Evolutionary conservation across 2,888 invertebrate species (phyloP).

Genomic region (Nudaria mundana): DNA sequence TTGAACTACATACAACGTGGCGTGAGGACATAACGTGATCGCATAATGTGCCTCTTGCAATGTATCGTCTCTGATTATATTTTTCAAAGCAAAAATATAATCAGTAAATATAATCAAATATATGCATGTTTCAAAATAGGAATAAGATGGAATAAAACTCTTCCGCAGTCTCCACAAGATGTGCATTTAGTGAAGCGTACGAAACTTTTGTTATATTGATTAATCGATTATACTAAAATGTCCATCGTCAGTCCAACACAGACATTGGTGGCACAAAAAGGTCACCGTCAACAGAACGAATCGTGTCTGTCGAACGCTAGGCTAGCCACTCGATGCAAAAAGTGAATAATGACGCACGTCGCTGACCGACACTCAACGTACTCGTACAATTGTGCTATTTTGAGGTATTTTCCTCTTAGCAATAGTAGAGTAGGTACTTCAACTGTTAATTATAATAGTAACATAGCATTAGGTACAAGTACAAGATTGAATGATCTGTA

Average conservation of each 20-base stretch:
- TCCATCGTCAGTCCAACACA: constrained; percentile 56
- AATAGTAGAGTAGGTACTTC: constrained; percentile 55
- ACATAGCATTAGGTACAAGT: constrained; percentile 37
- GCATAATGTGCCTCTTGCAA: constrained; percentile 18
- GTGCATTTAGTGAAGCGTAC: constrained; percentile 26
- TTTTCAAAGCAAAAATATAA: too few relatives aligned
- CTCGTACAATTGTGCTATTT: constrained; percentile 66
- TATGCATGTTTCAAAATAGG: too few relatives aligned
- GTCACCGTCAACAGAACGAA: constrained; percentile 50
- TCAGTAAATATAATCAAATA: too few relatives aligned
- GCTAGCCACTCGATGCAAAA: constrained; percentile 54
- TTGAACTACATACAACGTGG: constrained; percentile 39
- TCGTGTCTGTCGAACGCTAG: constrained; percentile 44
- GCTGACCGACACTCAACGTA: constrained; percentile 38
- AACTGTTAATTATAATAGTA: constrained; percentile 50
- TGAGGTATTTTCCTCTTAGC: constrained; percentile 70
- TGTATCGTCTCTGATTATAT: too few relatives aligned
- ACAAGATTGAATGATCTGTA: constrained; percentile 44
- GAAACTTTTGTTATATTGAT: too few relatives aligned
- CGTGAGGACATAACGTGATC: constrained; percentile 38
- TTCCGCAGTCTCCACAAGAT: too few relatives aligned
- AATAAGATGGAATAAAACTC: too few relatives aligned
- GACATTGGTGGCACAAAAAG: constrained; percentile 60
- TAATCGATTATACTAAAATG: constrained; percentile 56
- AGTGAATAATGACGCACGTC: constrained; percentile 63